Evolutionary conservation across 2,113 vertebrate species (phyloP), one percentile per base, ranked within the genome.

Genomic region (Syngnathus scovelli): DNA sequence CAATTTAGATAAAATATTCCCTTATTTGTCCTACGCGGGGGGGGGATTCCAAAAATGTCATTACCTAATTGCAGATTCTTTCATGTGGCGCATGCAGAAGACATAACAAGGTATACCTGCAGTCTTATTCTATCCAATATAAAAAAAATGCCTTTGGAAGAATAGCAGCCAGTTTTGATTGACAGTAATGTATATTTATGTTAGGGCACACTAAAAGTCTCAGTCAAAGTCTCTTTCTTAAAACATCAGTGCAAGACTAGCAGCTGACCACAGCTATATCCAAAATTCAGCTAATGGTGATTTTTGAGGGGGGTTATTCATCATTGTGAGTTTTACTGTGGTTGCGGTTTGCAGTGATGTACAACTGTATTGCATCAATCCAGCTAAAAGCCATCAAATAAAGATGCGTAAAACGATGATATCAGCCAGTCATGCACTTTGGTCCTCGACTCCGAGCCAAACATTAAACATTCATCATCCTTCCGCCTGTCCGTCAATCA

Each of bases 341-440:
- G 27, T 7, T 58, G 13, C 36, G 15, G 27, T 18, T 58, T 36
- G 55, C 13, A 58, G 55, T 33, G 55, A 13, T 58, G 12, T 33
- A 7, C 1, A 33, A 6, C 23, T 33, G 13, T 33, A 8, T 58
- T 36, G 23, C 55, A 33, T 58, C 23, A 58, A 58, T 58, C 13
- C 27, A 36, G 55, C 27, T 36, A 58, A 33, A 58, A 58, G 15
- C 54, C 23, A 56, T 56, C 9, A 58, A 18, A 36, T 36, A 58
- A 58, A 52, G 19, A 52, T 10, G 49, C 49, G 9, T 21, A 52
- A 52, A 52, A 52, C 19, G 49, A 52, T 36, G 55, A 58, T 37
- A 33, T 58, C 55, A 58, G 55, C 61, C 69, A 79, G 73, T 81
- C 83, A 78, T 70, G 83, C 85, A 68, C 72, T 44, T 64, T 44